phyloP scores from a whole-genome alignment of 92 coral and sea anemone species.

The Metridium senile region DNA sequence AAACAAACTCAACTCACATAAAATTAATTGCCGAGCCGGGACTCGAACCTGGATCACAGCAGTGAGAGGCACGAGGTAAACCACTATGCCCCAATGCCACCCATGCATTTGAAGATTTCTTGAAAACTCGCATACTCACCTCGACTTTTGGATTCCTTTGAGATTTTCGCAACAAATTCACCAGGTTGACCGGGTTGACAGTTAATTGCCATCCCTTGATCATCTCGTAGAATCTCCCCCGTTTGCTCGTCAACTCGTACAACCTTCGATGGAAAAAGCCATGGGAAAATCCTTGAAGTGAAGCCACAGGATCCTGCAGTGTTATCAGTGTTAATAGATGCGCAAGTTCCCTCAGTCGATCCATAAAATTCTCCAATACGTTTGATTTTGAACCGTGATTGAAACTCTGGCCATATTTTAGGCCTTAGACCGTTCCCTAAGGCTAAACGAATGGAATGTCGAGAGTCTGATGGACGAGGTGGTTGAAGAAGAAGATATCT shows the following conservation, averaged over 20 bases:
- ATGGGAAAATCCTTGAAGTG: slow-evolving; percentile 58
- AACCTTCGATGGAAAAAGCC: slow-evolving; percentile 59
- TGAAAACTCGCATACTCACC: too few species aligned
- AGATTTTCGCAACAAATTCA: slow-evolving; percentile 67
- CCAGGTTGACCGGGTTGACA: slow-evolving; percentile 86
- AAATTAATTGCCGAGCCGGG: too few species aligned
- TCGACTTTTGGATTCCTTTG: background rate
- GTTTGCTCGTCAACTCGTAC: slow-evolving; percentile 72
- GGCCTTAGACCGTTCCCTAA: slow-evolving; percentile 96
- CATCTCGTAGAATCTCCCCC: slow-evolving; percentile 72
- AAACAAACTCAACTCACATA: too few species aligned
- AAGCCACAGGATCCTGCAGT: slow-evolving; percentile 86
- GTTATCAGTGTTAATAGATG: slow-evolving; percentile 61
- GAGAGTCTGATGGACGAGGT: slow-evolving; percentile 72
- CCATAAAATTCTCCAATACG: slow-evolving; percentile 89
- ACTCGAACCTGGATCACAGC: too few species aligned
- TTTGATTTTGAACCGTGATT: slow-evolving; percentile 82
- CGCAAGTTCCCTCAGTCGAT: slow-evolving; percentile 83
- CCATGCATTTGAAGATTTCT: too few species aligned
- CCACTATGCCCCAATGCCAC: background rate
- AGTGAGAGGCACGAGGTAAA: too few species aligned
- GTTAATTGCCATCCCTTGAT: slow-evolving; percentile 73
- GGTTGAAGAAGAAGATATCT: slow-evolving; percentile 94
- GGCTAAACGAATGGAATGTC: slow-evolving; percentile 81
- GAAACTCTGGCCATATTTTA: slow-evolving; percentile 91